Percentiles rank a stretch among this genome's conserved stretches.
Evolutionary conservation across 2,888 invertebrate species (phyloP).

Genomic region (Spodoptera exigua): DNA sequence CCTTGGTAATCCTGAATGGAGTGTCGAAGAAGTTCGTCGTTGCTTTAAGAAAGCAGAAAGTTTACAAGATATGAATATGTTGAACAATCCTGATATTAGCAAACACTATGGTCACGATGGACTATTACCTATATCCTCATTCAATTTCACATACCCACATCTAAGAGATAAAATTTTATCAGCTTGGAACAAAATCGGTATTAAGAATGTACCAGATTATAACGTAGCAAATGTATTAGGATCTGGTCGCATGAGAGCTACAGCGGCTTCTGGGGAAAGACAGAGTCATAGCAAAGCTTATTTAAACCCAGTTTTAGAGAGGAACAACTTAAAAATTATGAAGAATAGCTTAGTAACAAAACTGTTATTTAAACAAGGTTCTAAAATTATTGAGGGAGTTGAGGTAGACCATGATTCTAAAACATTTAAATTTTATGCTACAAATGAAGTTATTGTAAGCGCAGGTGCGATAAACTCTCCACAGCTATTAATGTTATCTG

Average conservation of each 20-base stretch:
- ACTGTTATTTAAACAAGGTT: too few relatives aligned
- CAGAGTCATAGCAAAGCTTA: slow-evolving; percentile 90
- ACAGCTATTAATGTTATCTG: slow-evolving; percentile 84
- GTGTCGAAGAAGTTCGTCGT: slow-evolving; percentile 80
- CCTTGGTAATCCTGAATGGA: slow-evolving; percentile 88
- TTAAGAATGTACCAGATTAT: slow-evolving; percentile 72
- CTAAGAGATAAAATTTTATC: slow-evolving; percentile 68
- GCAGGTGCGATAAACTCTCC: slow-evolving; percentile 85
- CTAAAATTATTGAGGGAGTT: too few relatives aligned
- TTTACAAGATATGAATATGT: slow-evolving; percentile 65
- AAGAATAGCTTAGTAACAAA: slow-evolving; percentile 37
- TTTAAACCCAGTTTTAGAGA: slow-evolving; percentile 61
- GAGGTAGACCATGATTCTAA: too few relatives aligned
- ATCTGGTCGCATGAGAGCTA: slow-evolving; percentile 81
- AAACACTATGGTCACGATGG: slow-evolving; percentile 78
- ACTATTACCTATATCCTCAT: slow-evolving; percentile 81
- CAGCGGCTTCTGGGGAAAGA: slow-evolving; percentile 81
- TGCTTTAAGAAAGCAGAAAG: slow-evolving; percentile 88
- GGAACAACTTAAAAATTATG: slow-evolving; percentile 42
- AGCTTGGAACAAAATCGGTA: slow-evolving; percentile 83
- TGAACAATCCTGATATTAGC: slow-evolving; percentile 54
- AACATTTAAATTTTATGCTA: slow-evolving; percentile 51
- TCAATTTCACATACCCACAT: slow-evolving; percentile 77
- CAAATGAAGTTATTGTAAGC: slow-evolving; percentile 83
- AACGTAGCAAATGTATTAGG: slow-evolving; percentile 74